Base-by-base conservation (phyloP, 64 coral and sea anemone genomes). In the Porites lutea region DNA sequence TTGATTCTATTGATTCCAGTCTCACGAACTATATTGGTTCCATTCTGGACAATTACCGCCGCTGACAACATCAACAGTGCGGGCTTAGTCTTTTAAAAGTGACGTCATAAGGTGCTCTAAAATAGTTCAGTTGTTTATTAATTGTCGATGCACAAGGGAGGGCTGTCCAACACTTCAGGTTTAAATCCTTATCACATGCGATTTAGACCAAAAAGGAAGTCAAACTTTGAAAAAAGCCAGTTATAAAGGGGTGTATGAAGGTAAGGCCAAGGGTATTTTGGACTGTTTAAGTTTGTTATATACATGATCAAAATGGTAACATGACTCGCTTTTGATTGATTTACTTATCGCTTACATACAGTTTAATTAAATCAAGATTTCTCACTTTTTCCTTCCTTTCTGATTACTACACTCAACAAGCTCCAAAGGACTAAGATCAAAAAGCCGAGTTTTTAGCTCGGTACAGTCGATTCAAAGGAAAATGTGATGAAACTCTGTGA, bases 61-160 rank as follows among this genome's bases (percentile, higher is more conserved):
- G n/a, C 16, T 70, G 19, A 7, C 1, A 9, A 7, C 9, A 59
- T 60, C 4, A 44, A 27, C 23, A 80, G 19, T 79, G 54, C 78
- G 53, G 78, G 78, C 78, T 80, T 55, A 45, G 6, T 9, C 21
- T 45, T 13, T 23, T 1, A 60, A 22, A 4, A 51, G 14, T 80
- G 78, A 80, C 78, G 78, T 80, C 78, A 80, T 21, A 13, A 44
- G 54, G 6, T 27, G 21, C 54, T 80, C 21, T 80, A 12, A 23
- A 37, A 80, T 80, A 62, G 7, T 22, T 80, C 55, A 13, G n/a
- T 15, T 54, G 54, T 21, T 19, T 22, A 78, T 78, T 78, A 8
- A 19, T 12, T 55, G 75, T 19, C 3, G 52, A 54, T 55, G 11
- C 75, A 11, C 75, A 78, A 55, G 75, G 52, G 4, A 19, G 52